phyloP scores from a whole-genome alignment of 2,888 invertebrate species.

The Leptopilina myrica region DNA sequence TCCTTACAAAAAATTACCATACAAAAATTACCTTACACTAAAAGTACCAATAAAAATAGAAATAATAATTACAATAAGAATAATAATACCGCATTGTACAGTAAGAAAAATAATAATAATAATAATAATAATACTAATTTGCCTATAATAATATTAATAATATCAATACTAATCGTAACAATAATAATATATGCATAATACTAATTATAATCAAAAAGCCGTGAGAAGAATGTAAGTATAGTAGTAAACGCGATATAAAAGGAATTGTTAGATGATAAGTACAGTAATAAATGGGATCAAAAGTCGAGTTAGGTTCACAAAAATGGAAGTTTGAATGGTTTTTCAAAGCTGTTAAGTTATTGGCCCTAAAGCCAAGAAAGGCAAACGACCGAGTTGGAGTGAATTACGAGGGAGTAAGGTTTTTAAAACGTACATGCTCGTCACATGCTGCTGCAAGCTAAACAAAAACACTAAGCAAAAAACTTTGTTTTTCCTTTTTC shows the following conservation, averaged over 20 bases:
- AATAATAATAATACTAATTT: no score
- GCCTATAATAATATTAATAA: no score
- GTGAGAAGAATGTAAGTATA: no score
- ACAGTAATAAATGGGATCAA: not conserved
- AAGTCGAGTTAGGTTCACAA: constrained; percentile 20
- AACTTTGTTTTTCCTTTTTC: not conserved
- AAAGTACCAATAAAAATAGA: no score
- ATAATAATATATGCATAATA: no score
- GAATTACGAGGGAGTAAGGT: constrained; percentile 41
- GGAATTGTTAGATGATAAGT: not conserved
- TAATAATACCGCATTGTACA: no score
- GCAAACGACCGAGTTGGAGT: constrained; percentile 18
- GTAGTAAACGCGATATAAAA: not conserved
- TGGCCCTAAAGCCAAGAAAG: constrained; percentile 28
- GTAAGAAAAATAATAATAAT: no score
- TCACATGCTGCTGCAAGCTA: constrained; percentile 43
- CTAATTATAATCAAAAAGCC: no score
- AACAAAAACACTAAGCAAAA: constrained; percentile 40
- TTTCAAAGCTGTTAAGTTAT: constrained; percentile 36
- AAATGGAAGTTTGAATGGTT: constrained; percentile 12
- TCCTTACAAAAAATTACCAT: no score
- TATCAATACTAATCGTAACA: no score
- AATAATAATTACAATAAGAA: no score
- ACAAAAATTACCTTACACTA: no score
- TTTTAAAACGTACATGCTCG: constrained; percentile 43